Base-by-base conservation (phyloP, 2,888 invertebrate species). In the Schrankia costaestrigalis region DNA sequence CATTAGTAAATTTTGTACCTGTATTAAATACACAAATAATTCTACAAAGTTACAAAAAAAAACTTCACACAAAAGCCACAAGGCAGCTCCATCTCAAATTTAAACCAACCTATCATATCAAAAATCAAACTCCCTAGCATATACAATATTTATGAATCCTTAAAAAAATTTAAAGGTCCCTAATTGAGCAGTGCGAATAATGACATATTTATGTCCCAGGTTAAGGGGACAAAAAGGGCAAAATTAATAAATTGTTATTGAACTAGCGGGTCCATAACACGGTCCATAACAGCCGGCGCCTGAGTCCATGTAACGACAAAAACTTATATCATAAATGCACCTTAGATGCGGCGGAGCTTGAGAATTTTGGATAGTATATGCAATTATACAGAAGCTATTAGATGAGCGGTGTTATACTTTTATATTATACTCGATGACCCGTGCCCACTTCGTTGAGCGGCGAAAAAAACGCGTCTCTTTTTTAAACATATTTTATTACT, bases 141-240 rank as follows among this genome's bases (percentile, higher is more conserved):
- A 56, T 54, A 41, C 48, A 48, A 57, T 44, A 58, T 58, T 53
- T 43, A 58, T 58, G 42, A 35, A 48, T 44, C 35, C 53, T 45
- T 47, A 45, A 49, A 45, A 54, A 50, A 47, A 45, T 21, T 24
- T 29, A 34, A 19, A 31, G 35, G 30, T 23, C 33, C 49, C 67
- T 84, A 82, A 85, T 84, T 84, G 83, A 75, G 60, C 68, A 72
- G 82, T 73, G 82, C 66, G 74, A 79, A 79, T 79, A 79, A 82
- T 78, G 81, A 79, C 79, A 84, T 84, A 78, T 80, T 82, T 81
- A 80, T 80, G 71, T 68, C 50, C 39, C 40, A 29, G 41, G 36
- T 37, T 32, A 24, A 38, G 29, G 26, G 30, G 28, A 21, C 35
- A 78, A 82, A 76, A 63, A 53, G 41, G 41, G 42, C 49, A 48